Base-by-base conservation (phyloP, 64 coral and sea anemone species). In the Trachythela sp. region DNA sequence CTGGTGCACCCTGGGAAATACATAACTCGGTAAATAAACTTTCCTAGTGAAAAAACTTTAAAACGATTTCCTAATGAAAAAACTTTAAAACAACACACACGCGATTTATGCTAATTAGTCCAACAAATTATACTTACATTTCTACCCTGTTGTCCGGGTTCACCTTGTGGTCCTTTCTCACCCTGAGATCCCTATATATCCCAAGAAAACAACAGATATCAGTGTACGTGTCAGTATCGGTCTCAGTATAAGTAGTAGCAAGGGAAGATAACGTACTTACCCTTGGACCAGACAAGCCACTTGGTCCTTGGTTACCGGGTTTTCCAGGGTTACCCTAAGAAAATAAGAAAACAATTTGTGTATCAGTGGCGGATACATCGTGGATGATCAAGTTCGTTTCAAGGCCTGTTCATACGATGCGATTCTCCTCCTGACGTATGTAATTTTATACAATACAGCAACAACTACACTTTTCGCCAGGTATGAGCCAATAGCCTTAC, bases 1-100 rank as follows among this genome's bases (percentile, higher is more conserved):
- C 93, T 5, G 89, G 86, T 4, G 70, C 29, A n/a, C 92, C 92
- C 85, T 87, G 41, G n/a, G n/a, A 22, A 67, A 54, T 1, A 64
- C 22, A n/a, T 20, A 45, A 45, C 42, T 4, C 42, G 11, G 42
- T 45, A 11, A 45, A 11, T 45, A 45, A 45, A 45, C 42, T 6
- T n/a, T n/a, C n/a, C n/a, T n/a, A n/a, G n/a, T n/a, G n/a, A n/a
- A n/a, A n/a, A n/a, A n/a, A n/a, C n/a, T n/a, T n/a, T n/a, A n/a
- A n/a, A n/a, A n/a, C n/a, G n/a, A n/a, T n/a, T n/a, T n/a, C n/a
- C n/a, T n/a, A n/a, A n/a, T n/a, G n/a, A n/a, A n/a, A n/a, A n/a
- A n/a, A n/a, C n/a, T n/a, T 11, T 52, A 20, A 52, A 15, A 11
- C 8, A 8, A 52, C 22, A n/a, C 56, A 5, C 22, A 27, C 56